Conservation (phyloP, 2,888 invertebrate genomes). For the Pteria penguin region DNA sequence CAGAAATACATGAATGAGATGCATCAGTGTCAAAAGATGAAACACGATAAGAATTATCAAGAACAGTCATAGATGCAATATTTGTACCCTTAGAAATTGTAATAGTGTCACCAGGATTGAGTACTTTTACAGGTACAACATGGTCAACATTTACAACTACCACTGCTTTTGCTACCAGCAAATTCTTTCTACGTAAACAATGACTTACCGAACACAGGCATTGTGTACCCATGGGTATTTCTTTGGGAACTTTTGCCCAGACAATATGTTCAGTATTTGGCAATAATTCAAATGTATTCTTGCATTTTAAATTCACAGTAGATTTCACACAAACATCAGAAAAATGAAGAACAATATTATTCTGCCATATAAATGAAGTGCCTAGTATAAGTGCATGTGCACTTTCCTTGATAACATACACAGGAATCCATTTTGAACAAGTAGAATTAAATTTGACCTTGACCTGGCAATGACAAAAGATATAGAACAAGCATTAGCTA, state of each 20-base stretch:
- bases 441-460: not conserved
- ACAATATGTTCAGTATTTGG: not conserved
- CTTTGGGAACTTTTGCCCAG: not conserved
- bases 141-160: not conserved
- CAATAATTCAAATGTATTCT: not conserved
- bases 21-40: not conserved
- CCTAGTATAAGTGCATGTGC: slow-evolving; percentile 5
- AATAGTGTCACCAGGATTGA: not conserved
- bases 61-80: not conserved
- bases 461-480: not conserved
- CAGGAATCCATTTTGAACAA: not conserved
- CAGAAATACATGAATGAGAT: not conserved
- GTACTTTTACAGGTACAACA: not conserved
- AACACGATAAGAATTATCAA: slow-evolving; percentile 6
- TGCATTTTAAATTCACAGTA: not conserved
- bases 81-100: slow-evolving; percentile 4
- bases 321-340: not conserved
- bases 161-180: not conserved
- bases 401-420: slow-evolving; percentile 1
- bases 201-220: not conserved
- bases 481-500: not conserved
- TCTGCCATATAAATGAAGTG: not conserved
- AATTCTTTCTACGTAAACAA: not conserved
- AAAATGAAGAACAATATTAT: not conserved
- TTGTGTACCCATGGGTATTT: not conserved